These are phyloP conservation scores for Enteromius afrohamiltoni DNA, from an alignment of 2,797 vertebrate species.

Conservation along the genomic window DNA sequence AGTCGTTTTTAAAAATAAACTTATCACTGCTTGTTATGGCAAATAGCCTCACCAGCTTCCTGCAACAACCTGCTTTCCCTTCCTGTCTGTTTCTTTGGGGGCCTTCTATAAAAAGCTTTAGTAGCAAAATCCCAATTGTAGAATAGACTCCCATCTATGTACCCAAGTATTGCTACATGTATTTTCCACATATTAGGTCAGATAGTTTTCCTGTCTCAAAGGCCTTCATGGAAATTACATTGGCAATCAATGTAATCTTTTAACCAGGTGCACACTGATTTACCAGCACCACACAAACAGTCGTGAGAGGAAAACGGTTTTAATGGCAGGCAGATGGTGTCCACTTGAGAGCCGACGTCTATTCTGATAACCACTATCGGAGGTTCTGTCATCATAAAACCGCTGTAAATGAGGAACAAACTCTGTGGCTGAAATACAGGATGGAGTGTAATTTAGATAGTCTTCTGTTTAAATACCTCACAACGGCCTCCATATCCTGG, in stretches of 20 bases:
- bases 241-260: conserved; percentile 23
- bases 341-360: conserved; percentile 45
- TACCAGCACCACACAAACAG: conserved; percentile 31
- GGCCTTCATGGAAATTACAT: conserved; percentile 23
- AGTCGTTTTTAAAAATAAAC: background rate
- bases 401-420: conserved; percentile 65
- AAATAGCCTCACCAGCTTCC: background rate
- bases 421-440: conserved; percentile 53
- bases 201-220: conserved; percentile 13
- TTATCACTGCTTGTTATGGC: conserved; percentile 8
- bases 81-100: conserved; percentile 7
- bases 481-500: conserved; percentile 26
- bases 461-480: conserved; percentile 50
- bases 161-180: conserved; percentile 1
- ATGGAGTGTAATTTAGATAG: conserved; percentile 40
- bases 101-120: conserved; percentile 33
- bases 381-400: conserved; percentile 62
- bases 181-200: conserved; percentile 31
- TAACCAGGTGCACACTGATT: conserved; percentile 26
- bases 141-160: background rate
- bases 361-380: conserved; percentile 67
- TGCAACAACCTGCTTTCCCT: conserved; percentile 20
- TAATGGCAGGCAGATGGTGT: conserved; percentile 40
- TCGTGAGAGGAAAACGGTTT: background rate
- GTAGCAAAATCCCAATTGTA: background rate